Conservation (phyloP, 1,140 invertebrate genomes). For the Ceratitis capitata region DNA sequence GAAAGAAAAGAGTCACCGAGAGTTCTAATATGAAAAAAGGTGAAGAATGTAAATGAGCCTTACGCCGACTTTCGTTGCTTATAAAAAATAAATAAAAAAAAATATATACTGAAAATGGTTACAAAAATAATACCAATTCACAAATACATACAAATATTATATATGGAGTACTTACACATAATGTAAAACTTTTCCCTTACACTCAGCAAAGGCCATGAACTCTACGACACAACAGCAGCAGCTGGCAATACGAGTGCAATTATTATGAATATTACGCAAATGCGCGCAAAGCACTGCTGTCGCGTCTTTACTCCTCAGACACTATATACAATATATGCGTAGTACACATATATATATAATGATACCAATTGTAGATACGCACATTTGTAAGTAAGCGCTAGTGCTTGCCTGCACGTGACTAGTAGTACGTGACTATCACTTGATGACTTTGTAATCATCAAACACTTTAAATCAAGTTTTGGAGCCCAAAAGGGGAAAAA, state of each 20-base stretch:
- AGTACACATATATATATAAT: no score
- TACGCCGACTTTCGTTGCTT: background rate
- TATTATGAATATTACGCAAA: constrained; percentile 33
- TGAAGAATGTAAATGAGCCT: background rate
- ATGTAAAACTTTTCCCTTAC: background rate
- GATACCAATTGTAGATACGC: background rate
- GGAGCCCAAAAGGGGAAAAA: no score
- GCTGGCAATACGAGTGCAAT: constrained; percentile 21
- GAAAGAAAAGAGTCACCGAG: background rate
- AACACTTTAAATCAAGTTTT: background rate
- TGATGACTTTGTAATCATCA: background rate
- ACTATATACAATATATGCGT: background rate
- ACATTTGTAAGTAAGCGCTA: background rate
- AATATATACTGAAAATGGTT: background rate
- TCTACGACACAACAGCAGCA: background rate
- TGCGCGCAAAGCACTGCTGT: background rate
- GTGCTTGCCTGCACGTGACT: background rate
- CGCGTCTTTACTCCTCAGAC: background rate
- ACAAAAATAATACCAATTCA: background rate
- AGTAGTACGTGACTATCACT: background rate
- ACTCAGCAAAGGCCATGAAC: background rate
- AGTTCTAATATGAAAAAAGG: background rate
- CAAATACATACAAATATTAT: background rate
- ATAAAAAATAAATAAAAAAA: background rate
- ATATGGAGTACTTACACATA: background rate